Conservation (phyloP, 2,888 invertebrate genomes). For the Pseudococcus longispinus region DNA sequence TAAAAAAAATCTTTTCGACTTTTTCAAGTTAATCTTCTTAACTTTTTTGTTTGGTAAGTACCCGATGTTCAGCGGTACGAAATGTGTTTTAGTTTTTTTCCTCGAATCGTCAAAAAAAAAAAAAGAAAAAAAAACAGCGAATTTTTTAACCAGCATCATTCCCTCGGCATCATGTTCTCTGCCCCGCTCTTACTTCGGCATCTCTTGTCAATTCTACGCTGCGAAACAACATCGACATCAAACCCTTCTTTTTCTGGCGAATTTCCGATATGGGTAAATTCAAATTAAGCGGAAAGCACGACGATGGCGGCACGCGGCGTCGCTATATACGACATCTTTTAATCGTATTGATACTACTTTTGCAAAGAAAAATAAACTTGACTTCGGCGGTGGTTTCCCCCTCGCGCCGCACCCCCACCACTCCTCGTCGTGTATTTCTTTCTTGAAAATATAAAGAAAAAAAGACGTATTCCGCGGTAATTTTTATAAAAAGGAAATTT, state of each 20-base stretch:
- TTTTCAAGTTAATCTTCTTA: slow-evolving; percentile 50
- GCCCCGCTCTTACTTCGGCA: background rate
- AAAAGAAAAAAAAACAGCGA: background rate
- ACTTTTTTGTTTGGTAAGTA: slow-evolving; percentile 48
- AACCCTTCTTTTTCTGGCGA: background rate
- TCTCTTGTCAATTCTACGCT: no score
- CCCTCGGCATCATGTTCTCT: background rate
- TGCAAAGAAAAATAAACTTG: slow-evolving; percentile 8
- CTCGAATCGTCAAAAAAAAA: background rate
- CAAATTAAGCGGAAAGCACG: slow-evolving; percentile 34
- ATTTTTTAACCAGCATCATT: slow-evolving; percentile 1
- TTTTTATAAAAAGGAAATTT: slow-evolving; percentile 32
- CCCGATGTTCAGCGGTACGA: slow-evolving; percentile 41
- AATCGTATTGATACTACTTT: slow-evolving; percentile 34
- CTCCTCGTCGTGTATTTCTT: background rate
- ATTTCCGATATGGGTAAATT: slow-evolving; percentile 43
- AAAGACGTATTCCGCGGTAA: slow-evolving; percentile 28
- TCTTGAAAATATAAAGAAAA: background rate
- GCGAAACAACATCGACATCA: background rate
- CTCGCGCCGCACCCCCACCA: no score
- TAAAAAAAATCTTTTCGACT: slow-evolving; percentile 50
- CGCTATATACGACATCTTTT: slow-evolving; percentile 14
- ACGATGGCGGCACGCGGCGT: background rate
- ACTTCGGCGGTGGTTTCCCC: background rate
- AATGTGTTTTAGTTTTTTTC: slow-evolving; percentile 45